A percentile compares a stretch with the other conserved stretches of the same genome.
phyloP scores from a whole-genome alignment of 2,888 invertebrate species.

The Muschampia plurimacula region DNA sequence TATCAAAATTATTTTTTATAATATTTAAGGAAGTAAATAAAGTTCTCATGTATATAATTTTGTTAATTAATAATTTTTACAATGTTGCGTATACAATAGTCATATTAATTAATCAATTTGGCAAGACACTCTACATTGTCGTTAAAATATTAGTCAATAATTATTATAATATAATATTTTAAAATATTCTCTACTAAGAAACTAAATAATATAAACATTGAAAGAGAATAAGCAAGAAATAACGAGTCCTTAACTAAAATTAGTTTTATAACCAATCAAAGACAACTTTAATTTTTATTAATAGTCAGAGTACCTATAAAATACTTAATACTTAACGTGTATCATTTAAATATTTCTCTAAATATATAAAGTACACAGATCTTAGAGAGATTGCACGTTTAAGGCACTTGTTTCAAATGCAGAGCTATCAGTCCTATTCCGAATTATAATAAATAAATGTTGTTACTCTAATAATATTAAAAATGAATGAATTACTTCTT shows the following conservation, averaged over 20 bases:
- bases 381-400: conserved; percentile 51
- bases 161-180: background rate
- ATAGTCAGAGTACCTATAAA: conserved; percentile 17
- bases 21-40: background rate
- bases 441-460: conserved; percentile 47
- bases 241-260: conserved; percentile 20
- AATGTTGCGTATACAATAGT: background rate
- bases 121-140: background rate
- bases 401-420: conserved; percentile 61
- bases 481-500: too few species aligned
- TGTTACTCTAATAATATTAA: too few species aligned
- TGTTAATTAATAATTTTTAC: conserved; percentile 6
- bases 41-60: background rate
- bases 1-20: conserved; percentile 1
- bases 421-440: conserved; percentile 49
- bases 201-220: conserved; percentile 18
- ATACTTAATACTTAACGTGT: conserved; percentile 29
- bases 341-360: conserved; percentile 45
- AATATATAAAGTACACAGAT: conserved; percentile 45
- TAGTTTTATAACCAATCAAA: conserved; percentile 31
- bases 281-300: background rate
- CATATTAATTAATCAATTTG: background rate
- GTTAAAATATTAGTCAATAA: background rate
- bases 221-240: conserved; percentile 12
- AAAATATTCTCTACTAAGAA: background rate